phyloP scores from a whole-genome alignment of 2,888 invertebrate genomes.

The Pteria penguin region DNA sequence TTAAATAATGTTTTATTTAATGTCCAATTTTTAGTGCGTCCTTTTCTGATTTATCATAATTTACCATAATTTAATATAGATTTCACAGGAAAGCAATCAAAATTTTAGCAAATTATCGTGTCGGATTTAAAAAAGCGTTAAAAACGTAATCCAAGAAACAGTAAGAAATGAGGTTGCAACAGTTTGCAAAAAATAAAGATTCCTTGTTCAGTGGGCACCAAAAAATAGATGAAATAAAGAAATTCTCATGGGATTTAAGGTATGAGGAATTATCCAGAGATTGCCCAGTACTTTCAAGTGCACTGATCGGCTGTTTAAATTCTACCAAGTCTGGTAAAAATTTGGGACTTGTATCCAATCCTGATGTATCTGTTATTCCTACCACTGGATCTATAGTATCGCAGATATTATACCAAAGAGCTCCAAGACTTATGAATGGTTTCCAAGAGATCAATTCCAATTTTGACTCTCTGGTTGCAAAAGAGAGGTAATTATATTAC shows the following conservation, averaged over 20 bases:
- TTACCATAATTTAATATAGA: too few relatives aligned
- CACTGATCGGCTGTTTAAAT: background rate
- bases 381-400: background rate
- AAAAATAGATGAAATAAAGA: background rate
- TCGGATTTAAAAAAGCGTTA: conserved; percentile 3
- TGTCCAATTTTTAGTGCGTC: too few relatives aligned
- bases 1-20: too few relatives aligned
- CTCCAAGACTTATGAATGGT: background rate
- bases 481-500: conserved; percentile 19
- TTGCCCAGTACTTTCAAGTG: background rate
- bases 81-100: background rate
- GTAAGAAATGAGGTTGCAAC: conserved; percentile 2
- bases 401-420: background rate
- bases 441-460: conserved; percentile 17
- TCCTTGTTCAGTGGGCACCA: background rate
- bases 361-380: background rate
- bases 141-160: background rate
- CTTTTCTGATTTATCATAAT: too few relatives aligned
- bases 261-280: background rate
- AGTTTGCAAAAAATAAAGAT: background rate
- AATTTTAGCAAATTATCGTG: background rate
- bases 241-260: background rate
- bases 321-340: background rate
- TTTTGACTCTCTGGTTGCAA: conserved; percentile 15
- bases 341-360: background rate